Base-by-base conservation (phyloP, 2,797 vertebrate species). In the Acanthurus leucopareius region DNA sequence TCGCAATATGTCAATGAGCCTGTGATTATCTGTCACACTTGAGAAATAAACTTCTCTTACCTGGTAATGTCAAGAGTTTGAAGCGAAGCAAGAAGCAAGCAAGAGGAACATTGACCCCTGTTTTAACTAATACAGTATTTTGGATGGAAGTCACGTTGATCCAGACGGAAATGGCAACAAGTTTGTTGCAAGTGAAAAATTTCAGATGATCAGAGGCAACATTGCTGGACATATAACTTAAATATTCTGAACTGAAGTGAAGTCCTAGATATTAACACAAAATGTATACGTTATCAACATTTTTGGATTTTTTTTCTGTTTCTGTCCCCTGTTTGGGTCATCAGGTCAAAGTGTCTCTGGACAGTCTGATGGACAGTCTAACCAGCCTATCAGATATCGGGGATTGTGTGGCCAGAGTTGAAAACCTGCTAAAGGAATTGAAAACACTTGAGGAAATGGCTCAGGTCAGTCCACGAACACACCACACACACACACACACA, bases 281-380 rank as follows among this genome's bases (percentile, higher is more conserved):
- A n/a, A 19, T 59, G 53, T 7, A 10, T 14, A n/a, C 5, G 17
- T 58, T 8, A 4, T 7, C 16, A 44, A 56, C 17, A 10, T 54
- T 47, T 22, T 69, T 32, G 28, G 5, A 66, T 49, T 38, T 80
- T 68, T 67, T 87, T 81, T 76, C 8, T 63, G 84, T 80, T 70
- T 78, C 28, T 72, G 10, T 49, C 11, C 6, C 7, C 2, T 77
- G 67, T 52, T 57, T 40, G 10, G 0, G 35, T 44, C 7, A 79
- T 6, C 73, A 98, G 98, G 95, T 97, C 45, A 99, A 98, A 93
- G 90, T 96, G 52, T 91, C 89, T 42, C 84, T 99, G 70, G 96
- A 98, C 83, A 88, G 86, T 73, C 85, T 97, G 76, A 92, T 96
- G 91, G 96, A 96, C 77, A 89, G 83, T 45, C 94, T 97, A 61